Evolutionary conservation across 2,797 vertebrate species (phyloP), one percentile per base, ranked within the genome.

Genomic region (Petrocephalus schoutedeni): DNA sequence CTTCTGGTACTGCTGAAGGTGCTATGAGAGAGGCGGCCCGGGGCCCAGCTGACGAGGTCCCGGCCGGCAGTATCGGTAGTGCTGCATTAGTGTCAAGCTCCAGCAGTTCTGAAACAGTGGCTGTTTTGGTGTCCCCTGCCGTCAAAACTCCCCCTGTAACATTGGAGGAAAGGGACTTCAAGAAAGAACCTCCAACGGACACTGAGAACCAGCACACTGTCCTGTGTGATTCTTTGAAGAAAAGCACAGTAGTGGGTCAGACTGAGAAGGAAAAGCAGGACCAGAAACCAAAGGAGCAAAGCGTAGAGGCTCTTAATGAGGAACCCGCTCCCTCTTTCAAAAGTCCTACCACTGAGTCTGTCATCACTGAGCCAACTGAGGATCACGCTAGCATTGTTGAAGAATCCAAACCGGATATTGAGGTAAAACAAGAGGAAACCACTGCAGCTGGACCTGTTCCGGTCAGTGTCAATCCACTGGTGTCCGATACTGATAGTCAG

Each of bases 321-420:
- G 58, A 1, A 10, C 12, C 49, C 12, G 19, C 59, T 85, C 51
- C 51, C 0, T 16, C 61, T 86, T n/a, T 36, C 21, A 4, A 74
- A 6, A 36, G n/a, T 67, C 14, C 1, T 1, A 14, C 53, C 1
- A 9, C 71, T 10, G 21, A 49, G 45, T 67, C 61, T 2, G 59
- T 32, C 7, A 0, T 6, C 32, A 57, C 16, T 19, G 45, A 84
- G 45, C n/a, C 16, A 10, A 8, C 6, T 19, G 84, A 86, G 49
- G 16, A 14, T 51, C 64, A 36, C 28, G 32, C 10, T 5, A 8
- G 12, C 19, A n/a, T 64, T 53, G 10, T 28, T 59, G 64, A 19
- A n/a, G 88, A 86, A 16, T 49, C 51, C 74, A 45, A 51, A 67
- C 87, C 89, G 56, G 53, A 12, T 71, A 87, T 4, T 51, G 87